These are phyloP conservation scores for Prionace glauca DNA, from an alignment of 2,797 vertebrate genomes.

Conservation along the genomic window DNA sequence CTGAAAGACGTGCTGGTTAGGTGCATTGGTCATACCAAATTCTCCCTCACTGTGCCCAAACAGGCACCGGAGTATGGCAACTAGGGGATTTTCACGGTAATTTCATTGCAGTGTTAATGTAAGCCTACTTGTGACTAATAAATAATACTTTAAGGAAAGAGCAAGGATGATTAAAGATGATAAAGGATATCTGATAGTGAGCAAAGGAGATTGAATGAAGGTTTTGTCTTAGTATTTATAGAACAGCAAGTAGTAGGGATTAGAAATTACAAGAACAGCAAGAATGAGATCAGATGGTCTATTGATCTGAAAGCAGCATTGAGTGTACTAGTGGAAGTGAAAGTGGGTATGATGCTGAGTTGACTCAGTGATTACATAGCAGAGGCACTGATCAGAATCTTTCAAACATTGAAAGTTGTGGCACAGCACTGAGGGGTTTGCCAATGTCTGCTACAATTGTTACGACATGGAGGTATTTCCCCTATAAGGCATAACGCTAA, in stretches of 20 bases:
- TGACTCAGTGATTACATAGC: background rate
- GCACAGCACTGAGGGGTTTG: background rate
- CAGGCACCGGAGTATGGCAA: too few species aligned
- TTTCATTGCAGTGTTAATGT: too few species aligned
- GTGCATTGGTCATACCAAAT: too few species aligned
- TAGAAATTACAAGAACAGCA: background rate
- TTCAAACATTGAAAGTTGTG: conserved; percentile 1
- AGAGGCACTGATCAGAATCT: background rate
- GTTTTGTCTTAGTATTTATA: background rate
- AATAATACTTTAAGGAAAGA: background rate
- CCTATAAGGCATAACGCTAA: too few species aligned
- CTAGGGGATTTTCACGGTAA: too few species aligned
- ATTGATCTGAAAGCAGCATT: background rate
- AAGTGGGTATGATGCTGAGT: background rate
- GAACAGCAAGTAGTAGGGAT: background rate
- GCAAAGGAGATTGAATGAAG: background rate
- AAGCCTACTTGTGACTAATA: too few species aligned
- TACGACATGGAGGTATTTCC: background rate
- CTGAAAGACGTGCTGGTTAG: too few species aligned
- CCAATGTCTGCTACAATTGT: background rate
- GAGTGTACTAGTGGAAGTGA: background rate
- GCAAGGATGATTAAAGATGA: background rate
- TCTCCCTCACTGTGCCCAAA: too few species aligned
- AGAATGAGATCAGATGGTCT: background rate
- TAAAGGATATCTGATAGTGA: background rate